Evolutionary conservation across 2,113 vertebrate species (phyloP), one percentile per base, ranked within the genome.

Genomic region (Helogale parvula): DNA sequence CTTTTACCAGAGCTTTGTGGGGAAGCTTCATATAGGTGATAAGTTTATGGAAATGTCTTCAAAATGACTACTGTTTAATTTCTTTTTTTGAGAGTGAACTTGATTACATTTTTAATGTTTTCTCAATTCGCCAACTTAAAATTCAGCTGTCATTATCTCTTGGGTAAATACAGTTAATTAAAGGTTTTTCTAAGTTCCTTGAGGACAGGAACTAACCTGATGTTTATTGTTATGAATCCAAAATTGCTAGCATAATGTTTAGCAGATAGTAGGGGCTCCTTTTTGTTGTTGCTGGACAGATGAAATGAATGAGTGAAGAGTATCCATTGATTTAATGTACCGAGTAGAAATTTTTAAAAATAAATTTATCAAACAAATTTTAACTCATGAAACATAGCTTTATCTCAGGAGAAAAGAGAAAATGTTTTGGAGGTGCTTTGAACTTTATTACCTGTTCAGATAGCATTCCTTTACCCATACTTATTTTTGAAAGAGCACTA

Each of bases 1-100:
- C 14, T 95, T 96, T 52, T 93, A 76, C 79, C 11, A 69, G 82
- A 92, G 57, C 57, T 84, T 96, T 72, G 23, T 97, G 54, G 65
- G 45, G 63, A 82, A 82, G 83, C 27, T 41, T 94, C n/a, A 88
- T 88, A 45, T 90, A 92, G 66, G 27, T 86, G 12, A 29, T 90
- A 65, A 94, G 41, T 76, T 68, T 83, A 74, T 90, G 84, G n/a
- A 96, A 74, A 27, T 77, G 2, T 54, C 13, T 80, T 95, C 93
- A 89, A 79, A 94, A 85, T 96, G 96, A n/a, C 25, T 84, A 9
- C 80, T 71, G 7, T 71, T 47, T 86, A 38, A 66, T 95, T 87
- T 21, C 5, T 33, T 50, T 95, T 88, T 95, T 82, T 65, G 9
- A 87, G 65, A 86, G 90, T 85, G 74, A 92, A 90, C 71, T 84